phyloP scores from a whole-genome alignment of 2,888 invertebrate genomes.

The Plagiodera versicolora region DNA sequence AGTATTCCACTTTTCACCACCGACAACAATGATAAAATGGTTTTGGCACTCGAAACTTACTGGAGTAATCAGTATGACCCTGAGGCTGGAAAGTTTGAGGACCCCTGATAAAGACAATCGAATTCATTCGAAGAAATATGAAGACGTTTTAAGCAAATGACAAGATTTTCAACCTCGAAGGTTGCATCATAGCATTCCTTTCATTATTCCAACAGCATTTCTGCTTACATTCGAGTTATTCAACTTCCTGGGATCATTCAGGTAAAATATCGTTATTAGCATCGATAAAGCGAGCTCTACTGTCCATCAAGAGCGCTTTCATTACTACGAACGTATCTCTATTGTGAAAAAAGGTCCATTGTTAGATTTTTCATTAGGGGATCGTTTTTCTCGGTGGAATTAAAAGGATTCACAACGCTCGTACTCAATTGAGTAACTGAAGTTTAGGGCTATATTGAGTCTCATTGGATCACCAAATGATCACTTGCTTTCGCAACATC shows the following conservation, averaged over 20 bases:
- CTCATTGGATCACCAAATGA: too few species aligned
- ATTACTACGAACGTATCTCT: constrained; percentile 15
- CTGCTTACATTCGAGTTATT: neutral
- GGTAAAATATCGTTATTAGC: constrained; percentile 21
- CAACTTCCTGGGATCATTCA: neutral
- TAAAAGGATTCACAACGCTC: constrained; percentile 12
- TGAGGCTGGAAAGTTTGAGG: constrained; percentile 6
- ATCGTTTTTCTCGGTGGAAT: constrained; percentile 20
- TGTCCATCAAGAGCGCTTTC: constrained; percentile 15
- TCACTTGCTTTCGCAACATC: too few species aligned
- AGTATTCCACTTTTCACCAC: too few species aligned
- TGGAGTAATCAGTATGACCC: constrained; percentile 8
- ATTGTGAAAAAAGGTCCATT: constrained; percentile 8
- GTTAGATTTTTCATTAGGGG: constrained; percentile 21
- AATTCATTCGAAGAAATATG: neutral
- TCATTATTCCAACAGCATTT: neutral
- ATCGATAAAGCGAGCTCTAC: constrained; percentile 16
- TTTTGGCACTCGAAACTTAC: constrained; percentile 1
- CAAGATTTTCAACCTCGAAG: too few species aligned
- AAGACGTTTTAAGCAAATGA: too few species aligned
- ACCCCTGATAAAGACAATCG: too few species aligned
- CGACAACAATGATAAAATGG: neutral
- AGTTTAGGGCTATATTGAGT: neutral
- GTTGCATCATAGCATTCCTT: too few species aligned
- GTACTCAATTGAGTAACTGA: neutral